Conservation (phyloP, 2,797 vertebrate species). For the Poecilia gillii region DNA sequence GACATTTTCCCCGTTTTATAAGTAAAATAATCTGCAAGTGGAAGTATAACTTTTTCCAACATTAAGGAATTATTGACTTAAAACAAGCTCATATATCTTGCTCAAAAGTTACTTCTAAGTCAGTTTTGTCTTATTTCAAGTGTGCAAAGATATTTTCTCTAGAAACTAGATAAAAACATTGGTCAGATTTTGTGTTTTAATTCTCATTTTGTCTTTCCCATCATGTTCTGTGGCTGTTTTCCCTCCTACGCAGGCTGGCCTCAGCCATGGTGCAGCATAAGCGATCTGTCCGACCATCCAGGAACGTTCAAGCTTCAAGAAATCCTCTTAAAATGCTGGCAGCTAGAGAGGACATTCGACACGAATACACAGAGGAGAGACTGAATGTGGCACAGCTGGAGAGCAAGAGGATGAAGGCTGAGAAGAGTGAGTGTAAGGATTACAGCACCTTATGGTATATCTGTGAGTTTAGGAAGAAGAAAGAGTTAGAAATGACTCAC, state of each 20-base stretch:
- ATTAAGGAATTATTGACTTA: too few relatives aligned
- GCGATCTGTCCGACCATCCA: conserved; percentile 89
- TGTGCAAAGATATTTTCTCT: too few relatives aligned
- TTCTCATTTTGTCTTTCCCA: neutral
- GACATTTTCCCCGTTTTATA: too few relatives aligned
- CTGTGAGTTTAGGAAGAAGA: neutral
- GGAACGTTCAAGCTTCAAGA: conserved; percentile 91
- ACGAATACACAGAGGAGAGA: conserved; percentile 94
- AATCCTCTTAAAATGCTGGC: conserved; percentile 95
- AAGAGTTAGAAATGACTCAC: neutral
- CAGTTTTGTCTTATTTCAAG: too few relatives aligned
- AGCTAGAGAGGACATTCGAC: conserved; percentile 91
- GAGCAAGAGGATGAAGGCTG: conserved; percentile 93
- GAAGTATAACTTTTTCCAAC: too few relatives aligned
- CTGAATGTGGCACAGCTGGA: conserved; percentile 93
- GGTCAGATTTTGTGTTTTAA: neutral
- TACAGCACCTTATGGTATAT: neutral
- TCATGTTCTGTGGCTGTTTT: neutral
- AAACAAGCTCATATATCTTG: too few relatives aligned
- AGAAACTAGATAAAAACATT: too few relatives aligned
- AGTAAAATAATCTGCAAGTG: too few relatives aligned
- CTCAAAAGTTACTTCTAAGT: too few relatives aligned
- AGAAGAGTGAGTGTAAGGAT: conserved; percentile 85
- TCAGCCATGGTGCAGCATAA: conserved; percentile 94
- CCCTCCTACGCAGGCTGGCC: conserved; percentile 79